Evolutionary conservation across 2,888 invertebrate genomes (phyloP), one percentile per base, ranked within the genome.

Genomic region (Drosophila demipolita): DNA sequence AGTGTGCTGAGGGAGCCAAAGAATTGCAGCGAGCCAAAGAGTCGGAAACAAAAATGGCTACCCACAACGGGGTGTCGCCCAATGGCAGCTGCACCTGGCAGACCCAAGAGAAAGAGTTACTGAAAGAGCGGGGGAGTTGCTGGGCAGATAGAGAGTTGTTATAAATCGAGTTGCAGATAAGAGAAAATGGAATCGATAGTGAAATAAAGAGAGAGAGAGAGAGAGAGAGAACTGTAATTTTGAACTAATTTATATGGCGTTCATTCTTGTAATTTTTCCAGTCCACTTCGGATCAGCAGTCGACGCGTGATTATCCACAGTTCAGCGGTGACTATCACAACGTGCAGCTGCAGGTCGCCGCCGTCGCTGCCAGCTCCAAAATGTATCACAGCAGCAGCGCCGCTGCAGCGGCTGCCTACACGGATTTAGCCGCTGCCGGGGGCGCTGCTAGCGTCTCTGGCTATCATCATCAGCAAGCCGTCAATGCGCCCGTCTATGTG

Each of bases 401-500:
- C 49, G 86, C 90, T 42, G 86, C 88, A 54, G 86, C 84, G 7
- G 83, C 84, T 38, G 85, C 90, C 17, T 89, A 89, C 38, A 87
- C 90, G 32, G 90, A 89, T 40, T 82, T 93, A 42, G 90, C 92
- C n/a, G 91, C 91, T 38, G 89, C 87, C 50, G 82, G 89, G 3
- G 91, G 90, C 52, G 91, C 91, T 64, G 83, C 90, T 33, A 82
- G 83, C 11, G 85, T 87, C 12, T 84, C 90, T 12, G 81, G 90
- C 32, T 90, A 92, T 33, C 93, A 92, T 67, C 92, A 93, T 66
- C 93, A 93, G 68, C 92, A 93, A 76, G 92, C 91, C 20, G 92
- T 93, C 3, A 93, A 93, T 68, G 91, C 95, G 2, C 96, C 96
- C 6, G 96, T 96, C 52, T 96, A 96, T 92, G 96, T 96, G 71